Percentiles rank a stretch among this genome's conserved stretches.
These are phyloP conservation scores for Camponotus pennsylvanicus DNA, from an alignment of 1,140 invertebrate genomes.

Conservation along the genomic window DNA sequence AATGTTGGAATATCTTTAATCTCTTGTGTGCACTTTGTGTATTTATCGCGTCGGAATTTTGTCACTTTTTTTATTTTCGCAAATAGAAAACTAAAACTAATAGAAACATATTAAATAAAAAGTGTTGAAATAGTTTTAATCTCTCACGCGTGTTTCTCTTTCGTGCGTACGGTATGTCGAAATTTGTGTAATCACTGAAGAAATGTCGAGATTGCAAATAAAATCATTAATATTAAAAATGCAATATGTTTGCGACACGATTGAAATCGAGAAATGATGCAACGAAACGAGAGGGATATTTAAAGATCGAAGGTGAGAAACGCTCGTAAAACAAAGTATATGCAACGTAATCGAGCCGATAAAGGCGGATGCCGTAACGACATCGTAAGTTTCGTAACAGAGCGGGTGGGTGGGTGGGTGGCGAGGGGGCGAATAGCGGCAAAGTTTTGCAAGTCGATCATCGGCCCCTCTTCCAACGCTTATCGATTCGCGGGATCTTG, in stretches of 20 bases:
- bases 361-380: conserved; percentile 61
- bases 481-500: conserved; percentile 75
- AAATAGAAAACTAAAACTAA: conserved; percentile 1
- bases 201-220: background rate
- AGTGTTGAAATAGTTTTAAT: background rate
- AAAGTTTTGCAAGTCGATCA: conserved; percentile 69
- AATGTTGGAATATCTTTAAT: background rate
- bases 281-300: conserved; percentile 13
- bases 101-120: conserved; percentile 4
- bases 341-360: conserved; percentile 47
- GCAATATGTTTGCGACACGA: background rate
- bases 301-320: conserved; percentile 35
- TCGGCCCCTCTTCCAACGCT: conserved; percentile 48
- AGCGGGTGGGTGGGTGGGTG: conserved; percentile 7
- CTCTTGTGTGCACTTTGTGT: background rate
- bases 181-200: background rate
- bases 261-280: background rate
- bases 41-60: background rate
- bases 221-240: background rate
- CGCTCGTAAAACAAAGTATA: conserved; percentile 8
- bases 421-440: background rate
- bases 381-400: conserved; percentile 63
- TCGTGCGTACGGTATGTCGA: background rate
- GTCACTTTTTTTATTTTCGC: conserved; percentile 17
- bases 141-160: background rate